Percentiles rank a stretch among this genome's conserved stretches.
Conservation (phyloP, 2,888 invertebrate genomes). For the Torymus auratus region DNA sequence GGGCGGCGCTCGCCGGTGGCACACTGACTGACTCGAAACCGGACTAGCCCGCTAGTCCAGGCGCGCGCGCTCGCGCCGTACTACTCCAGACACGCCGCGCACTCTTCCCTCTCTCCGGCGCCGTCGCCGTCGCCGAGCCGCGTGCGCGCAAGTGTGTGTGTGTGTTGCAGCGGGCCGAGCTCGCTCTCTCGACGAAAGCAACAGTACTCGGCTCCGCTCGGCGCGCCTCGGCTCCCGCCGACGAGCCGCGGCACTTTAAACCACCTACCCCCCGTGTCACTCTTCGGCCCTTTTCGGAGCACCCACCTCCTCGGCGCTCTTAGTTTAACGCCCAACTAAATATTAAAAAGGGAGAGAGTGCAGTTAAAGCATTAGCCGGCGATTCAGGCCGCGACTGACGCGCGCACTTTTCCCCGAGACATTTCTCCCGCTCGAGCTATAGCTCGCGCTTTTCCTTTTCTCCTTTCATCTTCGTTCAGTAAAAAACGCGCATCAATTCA, state of each 20-base stretch:
- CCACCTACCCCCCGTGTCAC: slow-evolving; percentile 37
- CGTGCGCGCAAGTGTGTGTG: no score
- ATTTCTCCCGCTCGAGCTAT: slow-evolving; percentile 68
- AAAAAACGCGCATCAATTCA: slow-evolving; percentile 36
- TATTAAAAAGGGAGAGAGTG: slow-evolving; percentile 49
- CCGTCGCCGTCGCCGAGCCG: no score
- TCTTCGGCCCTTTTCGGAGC: no score
- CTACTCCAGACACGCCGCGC: slow-evolving; percentile 60
- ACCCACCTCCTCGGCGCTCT: no score
- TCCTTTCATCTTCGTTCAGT: slow-evolving; percentile 55
- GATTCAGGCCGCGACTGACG: slow-evolving; percentile 77
- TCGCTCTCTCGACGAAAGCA: neutral
- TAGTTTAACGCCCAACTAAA: neutral
- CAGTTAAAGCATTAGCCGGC: slow-evolving; percentile 70
- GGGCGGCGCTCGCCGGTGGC: slow-evolving; percentile 74
- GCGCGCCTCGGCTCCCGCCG: slow-evolving; percentile 38
- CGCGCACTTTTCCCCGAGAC: slow-evolving; percentile 75
- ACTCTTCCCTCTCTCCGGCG: slow-evolving; percentile 32
- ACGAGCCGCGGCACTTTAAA: slow-evolving; percentile 21
- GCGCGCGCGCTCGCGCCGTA: slow-evolving; percentile 60
- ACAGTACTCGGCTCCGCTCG: slow-evolving; percentile 43
- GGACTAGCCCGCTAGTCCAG: slow-evolving; percentile 77
- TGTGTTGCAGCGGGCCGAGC: no score
- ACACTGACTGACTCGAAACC: slow-evolving; percentile 76
- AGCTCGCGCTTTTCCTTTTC: slow-evolving; percentile 56